Evolutionary conservation across 1,140 invertebrate genomes (phyloP), one percentile per base, ranked within the genome.

Genomic region (Temnothorax longispinosus): DNA sequence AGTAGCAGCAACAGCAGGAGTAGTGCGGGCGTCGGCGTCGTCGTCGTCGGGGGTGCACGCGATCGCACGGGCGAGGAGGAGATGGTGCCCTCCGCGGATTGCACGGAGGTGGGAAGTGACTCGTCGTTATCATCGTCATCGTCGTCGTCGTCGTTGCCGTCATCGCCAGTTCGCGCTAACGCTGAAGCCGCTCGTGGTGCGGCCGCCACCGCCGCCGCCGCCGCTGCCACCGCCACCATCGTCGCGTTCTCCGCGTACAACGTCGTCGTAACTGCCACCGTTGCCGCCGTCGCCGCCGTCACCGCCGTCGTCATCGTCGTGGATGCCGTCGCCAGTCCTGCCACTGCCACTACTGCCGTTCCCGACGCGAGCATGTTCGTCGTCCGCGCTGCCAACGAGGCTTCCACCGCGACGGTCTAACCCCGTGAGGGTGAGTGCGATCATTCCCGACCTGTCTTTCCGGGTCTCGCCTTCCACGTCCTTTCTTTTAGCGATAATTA

Each of bases 291-390:
- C 41, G 35, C 18, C 35, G 32, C n/a, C 41, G 69, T 10, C 35
- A 54, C 7, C 60, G 69, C 18, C 75, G 54, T 21, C 58, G 50
- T 52, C 62, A 35, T 54, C 67, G 13, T 32, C 50, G 64, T 69
- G 41, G 62, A 13, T 72, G 64, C 38, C 50, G 38, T 50, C 85
- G 58, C 41, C 56, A 75, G 52, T 87, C 74, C 78, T 54, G 89
- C 80, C 89, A 90, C 90, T 90, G 89, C 89, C 87, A 87, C 88
- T 85, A 91, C 89, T 87, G 87, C 87, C 90, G 87, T 91, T 89
- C 58, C 60, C 44, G 78, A 89, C 75, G 86, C 86, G 47, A 81
- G 54, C 62, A 76, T 38, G 74, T 64, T 64, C 32, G 80, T 76
- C 32, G 69, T 72, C 54, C 78, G 71, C 54, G 78, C 89, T 87